These are phyloP conservation scores for Drosophila eohydei DNA, from an alignment of 2,888 invertebrate species.

Conservation along the genomic window DNA sequence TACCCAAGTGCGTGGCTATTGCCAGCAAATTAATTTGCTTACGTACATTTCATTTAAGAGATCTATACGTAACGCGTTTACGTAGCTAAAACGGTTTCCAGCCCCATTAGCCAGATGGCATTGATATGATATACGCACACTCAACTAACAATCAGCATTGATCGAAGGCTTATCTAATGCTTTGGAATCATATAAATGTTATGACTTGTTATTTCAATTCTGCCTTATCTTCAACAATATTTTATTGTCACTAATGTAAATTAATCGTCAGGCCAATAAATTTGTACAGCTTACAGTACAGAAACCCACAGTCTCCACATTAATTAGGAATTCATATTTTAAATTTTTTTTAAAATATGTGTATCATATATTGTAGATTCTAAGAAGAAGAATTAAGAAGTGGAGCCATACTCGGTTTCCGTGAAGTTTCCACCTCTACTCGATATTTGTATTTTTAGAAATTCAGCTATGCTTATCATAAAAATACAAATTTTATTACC, in stretches of 20 bases:
- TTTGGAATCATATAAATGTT: not conserved
- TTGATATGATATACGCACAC: slow-evolving; percentile 1
- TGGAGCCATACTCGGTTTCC: not conserved
- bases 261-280: not conserved
- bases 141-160: slow-evolving; percentile 20
- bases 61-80: slow-evolving; percentile 55
- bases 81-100: not conserved
- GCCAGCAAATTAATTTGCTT: slow-evolving; percentile 76
- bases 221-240: not conserved
- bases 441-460: slow-evolving; percentile 3
- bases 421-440: not conserved
- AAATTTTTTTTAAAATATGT: too few species aligned
- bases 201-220: not conserved
- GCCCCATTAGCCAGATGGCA: slow-evolving; percentile 6
- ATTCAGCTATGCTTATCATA: not conserved
- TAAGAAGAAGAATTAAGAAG: too few species aligned
- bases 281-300: not conserved
- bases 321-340: not conserved
- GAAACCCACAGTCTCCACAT: not conserved
- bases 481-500: not conserved
- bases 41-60: slow-evolving; percentile 70
- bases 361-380: too few species aligned
- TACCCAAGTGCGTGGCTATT: slow-evolving; percentile 69
- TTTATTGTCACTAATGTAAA: not conserved
- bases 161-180: slow-evolving; percentile 11